A percentile compares a stretch with the other conserved stretches of the same genome.
Conservation (phyloP, 2,113 vertebrate genomes). For the Aegypius monachus region DNA sequence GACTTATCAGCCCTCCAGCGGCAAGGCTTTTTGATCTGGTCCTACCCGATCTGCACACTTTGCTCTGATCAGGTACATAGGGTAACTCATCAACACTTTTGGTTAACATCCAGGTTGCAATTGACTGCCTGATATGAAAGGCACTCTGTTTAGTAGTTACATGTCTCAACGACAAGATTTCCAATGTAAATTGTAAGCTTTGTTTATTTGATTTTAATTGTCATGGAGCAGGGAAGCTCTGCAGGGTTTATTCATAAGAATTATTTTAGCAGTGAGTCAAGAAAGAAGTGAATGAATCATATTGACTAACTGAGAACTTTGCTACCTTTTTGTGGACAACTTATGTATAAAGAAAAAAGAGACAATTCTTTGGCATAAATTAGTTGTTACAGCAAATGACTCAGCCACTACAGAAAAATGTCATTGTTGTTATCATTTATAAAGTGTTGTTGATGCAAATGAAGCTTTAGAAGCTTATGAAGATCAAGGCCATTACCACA, state of each 20-base stretch:
- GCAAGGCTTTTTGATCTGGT: neutral
- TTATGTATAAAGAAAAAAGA: conserved; percentile 12
- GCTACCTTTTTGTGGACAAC: conserved; percentile 29
- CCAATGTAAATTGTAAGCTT: neutral
- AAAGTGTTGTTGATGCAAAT: conserved; percentile 34
- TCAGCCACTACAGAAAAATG: conserved; percentile 40
- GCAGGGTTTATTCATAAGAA: neutral
- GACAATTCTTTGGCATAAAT: conserved; percentile 28
- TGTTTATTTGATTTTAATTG: conserved; percentile 39
- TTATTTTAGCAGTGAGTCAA: conserved; percentile 4
- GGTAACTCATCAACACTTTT: neutral
- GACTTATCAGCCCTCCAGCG: neutral
- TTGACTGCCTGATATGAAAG: neutral
- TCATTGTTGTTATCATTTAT: conserved; percentile 50
- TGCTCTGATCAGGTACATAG: neutral
- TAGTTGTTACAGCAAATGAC: conserved; percentile 39
- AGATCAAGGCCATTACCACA: conserved; percentile 20
- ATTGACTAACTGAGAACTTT: conserved; percentile 29
- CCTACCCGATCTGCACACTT: rapidly evolving
- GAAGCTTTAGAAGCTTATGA: conserved; percentile 30
- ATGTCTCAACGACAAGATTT: neutral
- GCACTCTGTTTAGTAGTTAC: neutral
- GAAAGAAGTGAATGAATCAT: conserved; percentile 45
- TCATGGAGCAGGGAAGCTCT: neutral
- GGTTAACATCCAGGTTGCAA: neutral